phyloP scores from a whole-genome alignment of 2,888 invertebrate species.

The Rhagium mordax region DNA sequence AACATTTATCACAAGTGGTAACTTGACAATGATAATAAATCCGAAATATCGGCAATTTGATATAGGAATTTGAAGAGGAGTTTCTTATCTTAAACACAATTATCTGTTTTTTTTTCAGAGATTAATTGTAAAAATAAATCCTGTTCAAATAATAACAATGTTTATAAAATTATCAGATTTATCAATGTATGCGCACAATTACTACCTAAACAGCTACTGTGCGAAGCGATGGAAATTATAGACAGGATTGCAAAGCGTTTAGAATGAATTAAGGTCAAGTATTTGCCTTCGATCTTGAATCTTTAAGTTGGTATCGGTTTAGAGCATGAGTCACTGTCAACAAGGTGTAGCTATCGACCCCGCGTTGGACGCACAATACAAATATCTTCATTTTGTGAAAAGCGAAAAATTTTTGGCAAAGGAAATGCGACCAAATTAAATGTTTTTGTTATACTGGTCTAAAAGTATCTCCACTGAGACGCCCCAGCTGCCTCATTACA shows the following conservation, averaged over 20 bases:
- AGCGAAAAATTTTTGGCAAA: no score
- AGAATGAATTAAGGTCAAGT: neutral
- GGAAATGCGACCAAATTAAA: no score
- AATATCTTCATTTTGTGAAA: no score
- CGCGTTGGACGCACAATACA: no score
- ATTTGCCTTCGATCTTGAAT: no score
- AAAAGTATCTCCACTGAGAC: no score
- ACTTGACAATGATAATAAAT: conserved; percentile 6
- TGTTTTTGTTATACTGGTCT: no score
- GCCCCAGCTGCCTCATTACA: no score
- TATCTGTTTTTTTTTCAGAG: neutral
- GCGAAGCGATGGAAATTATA: neutral
- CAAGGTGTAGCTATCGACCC: no score
- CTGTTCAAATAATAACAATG: neutral
- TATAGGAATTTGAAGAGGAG: conserved; percentile 20
- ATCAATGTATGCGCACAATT: neutral
- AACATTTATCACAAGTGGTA: neutral
- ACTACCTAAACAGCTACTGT: no score
- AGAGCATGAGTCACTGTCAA: no score
- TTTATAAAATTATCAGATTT: neutral
- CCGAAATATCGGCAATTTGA: conserved; percentile 2
- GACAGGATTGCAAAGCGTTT: neutral
- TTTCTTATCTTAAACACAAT: conserved; percentile 4
- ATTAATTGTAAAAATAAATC: neutral
- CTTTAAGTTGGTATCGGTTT: no score